Base-by-base conservation (phyloP, 2,888 invertebrate genomes). In the Furcula furcula region DNA sequence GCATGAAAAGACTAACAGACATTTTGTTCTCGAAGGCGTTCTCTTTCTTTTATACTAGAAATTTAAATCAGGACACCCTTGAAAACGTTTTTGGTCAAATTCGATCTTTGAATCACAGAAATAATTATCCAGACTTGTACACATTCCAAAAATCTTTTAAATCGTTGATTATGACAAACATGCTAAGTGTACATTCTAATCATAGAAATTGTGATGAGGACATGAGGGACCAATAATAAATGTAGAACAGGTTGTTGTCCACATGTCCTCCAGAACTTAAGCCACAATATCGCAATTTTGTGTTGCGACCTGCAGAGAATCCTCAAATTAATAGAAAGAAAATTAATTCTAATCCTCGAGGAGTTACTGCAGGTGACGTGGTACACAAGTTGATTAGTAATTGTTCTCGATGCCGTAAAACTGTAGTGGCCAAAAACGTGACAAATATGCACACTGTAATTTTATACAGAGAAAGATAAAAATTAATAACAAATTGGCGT, bases 71-170 rank as follows among this genome's bases (percentile, higher is more conserved):
- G 19, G 35, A 35, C 21, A 30, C 35, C 4, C 21, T 30, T 15
- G 26, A 30, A 35, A 35, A 25, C n/a, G 30, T 35, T 30, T 35
- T 35, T 35, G 30, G 35, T 13, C 30, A 35, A 35, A 30, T 30
- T 16, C n/a, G n/a, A n/a, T n/a, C n/a, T n/a, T n/a, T n/a, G n/a
- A n/a, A n/a, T n/a, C n/a, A n/a, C n/a, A n/a, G n/a, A n/a, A n/a
- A n/a, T n/a, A n/a, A n/a, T n/a, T n/a, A n/a, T n/a, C n/a, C n/a
- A n/a, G n/a, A n/a, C n/a, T n/a, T n/a, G n/a, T n/a, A n/a, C n/a
- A n/a, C n/a, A n/a, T n/a, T n/a, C n/a, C n/a, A n/a, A n/a, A n/a
- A n/a, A n/a, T n/a, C n/a, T n/a, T n/a, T n/a, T n/a, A n/a, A n/a
- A n/a, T n/a, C n/a, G n/a, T n/a, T n/a, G n/a, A n/a, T n/a, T n/a